Evolutionary conservation across 2,113 vertebrate genomes (phyloP), one percentile per base, ranked within the genome.

Genomic region (Limanda limanda): DNA sequence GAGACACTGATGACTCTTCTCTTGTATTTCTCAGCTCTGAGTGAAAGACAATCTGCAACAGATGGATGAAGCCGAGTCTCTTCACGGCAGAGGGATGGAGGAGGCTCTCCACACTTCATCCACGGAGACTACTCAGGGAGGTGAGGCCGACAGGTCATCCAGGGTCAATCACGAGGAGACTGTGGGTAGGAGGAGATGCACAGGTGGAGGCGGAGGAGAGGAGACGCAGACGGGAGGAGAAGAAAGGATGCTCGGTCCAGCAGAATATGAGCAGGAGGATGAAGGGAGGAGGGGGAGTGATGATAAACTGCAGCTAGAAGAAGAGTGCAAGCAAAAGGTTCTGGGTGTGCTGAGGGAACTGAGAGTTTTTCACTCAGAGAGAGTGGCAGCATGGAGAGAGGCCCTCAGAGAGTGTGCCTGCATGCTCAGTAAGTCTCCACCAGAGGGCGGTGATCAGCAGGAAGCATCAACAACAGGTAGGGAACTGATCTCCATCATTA

Each of bases 331-430:
- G 79, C 31, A 31, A 23, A 82, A 63, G 35, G 76, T 62, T 54
- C 0, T 86, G 68, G 61, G 17, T 58, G 76, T 55, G 21, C 47
- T 93, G 77, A 87, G 68, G 60, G 78, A 88, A 75, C 13, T 93
- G 82, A 68, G 63, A 54, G 74, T 68, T 25, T 86, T 75, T 65
- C 70, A 89, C 48, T 70, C 81, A 59, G 85, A 65, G 45, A 71
- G 71, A 62, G 27, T 89, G 74, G 24, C 55, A 15, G 72, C 58
- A 3, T 89, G 86, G 92, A 88, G 78, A 51, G 61, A 76, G 7
- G 72, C 47, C 18, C 55, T 88, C 31, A 60, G 31, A 48, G 31
- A 42, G 14, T 67, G 76, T 21, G 45, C 20, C 23, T 25, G 24
- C 57, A 23, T 47, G 23, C 1, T 81, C 9, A 7, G 10, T 4